Conservation (phyloP, 2,888 invertebrate genomes). For the Palloptera scutellata region DNA sequence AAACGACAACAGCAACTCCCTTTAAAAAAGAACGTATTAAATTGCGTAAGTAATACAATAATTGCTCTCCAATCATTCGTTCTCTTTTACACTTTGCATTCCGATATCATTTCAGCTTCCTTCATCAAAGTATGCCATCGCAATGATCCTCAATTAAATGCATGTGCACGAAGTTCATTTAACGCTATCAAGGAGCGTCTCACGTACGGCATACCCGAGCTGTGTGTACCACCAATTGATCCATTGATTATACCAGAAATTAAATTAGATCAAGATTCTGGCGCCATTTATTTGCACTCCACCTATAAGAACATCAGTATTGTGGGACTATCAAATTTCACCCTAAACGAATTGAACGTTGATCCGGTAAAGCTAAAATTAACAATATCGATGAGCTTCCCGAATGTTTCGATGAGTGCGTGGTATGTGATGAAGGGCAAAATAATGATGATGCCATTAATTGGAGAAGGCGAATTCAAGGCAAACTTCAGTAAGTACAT, state of each 20-base stretch:
- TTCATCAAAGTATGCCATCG: conserved; percentile 74
- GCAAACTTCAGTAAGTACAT: conserved; percentile 74
- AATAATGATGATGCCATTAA: conserved; percentile 77
- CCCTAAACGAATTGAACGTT: conserved; percentile 69
- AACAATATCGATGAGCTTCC: conserved; percentile 70
- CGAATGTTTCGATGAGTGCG: conserved; percentile 71
- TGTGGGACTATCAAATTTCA: conserved; percentile 71
- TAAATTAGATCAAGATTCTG: conserved; percentile 73
- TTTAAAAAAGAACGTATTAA: conserved; percentile 30
- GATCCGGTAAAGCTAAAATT: conserved; percentile 66
- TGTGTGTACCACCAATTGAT: conserved; percentile 75
- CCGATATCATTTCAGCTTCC: conserved; percentile 66
- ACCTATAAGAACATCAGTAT: conserved; percentile 72
- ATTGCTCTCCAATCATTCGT: too few species aligned
- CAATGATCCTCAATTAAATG: conserved; percentile 69
- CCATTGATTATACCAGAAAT: conserved; percentile 74
- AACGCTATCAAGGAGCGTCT: conserved; percentile 70
- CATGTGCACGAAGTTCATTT: conserved; percentile 70
- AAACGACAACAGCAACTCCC: neutral
- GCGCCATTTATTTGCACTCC: conserved; percentile 75
- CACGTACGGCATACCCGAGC: conserved; percentile 71
- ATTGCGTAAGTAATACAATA: conserved; percentile 37
- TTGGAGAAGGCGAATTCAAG: conserved; percentile 72
- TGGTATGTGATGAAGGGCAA: conserved; percentile 74
- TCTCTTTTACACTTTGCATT: neutral